Base-by-base conservation (phyloP, 2,797 vertebrate genomes). In the Cynodonichthys magdalenae region DNA sequence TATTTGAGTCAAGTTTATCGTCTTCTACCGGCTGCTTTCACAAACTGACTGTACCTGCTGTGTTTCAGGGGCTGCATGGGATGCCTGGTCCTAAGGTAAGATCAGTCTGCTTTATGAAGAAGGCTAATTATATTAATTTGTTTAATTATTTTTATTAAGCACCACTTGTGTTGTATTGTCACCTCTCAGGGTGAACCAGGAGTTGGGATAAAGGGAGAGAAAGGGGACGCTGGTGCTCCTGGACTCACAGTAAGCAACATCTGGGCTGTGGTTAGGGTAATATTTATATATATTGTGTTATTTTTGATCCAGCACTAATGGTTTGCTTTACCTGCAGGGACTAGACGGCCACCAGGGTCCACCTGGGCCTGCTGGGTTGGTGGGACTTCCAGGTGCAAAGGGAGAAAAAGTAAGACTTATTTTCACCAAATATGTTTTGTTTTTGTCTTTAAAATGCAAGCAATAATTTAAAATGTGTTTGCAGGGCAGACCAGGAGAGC, bases 351-450 rank as follows among this genome's bases (percentile, higher is more conserved):
- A 39, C 20, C 79, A 94, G 85, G 97, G 96, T 31, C 83, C 90
- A 46, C 65, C 91, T 0, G 97, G 97, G 1, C 71, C 94, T 14
- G 89, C 93, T 6, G 97, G 97, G 53, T 93, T 97, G 59, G 95
- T 96, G 20, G 97, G 97, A 41, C 92, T 98, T 56, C 96, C 97
- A 14, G 97, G 97, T 49, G 93, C 95, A 60, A 98, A 98, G 87
- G 97, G 97, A 88, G 96, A 98, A 67, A 98, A 97, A 90, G 97
- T 98, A 92, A 78, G 69, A 10, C 48, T 27, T 6, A 12, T 50
- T 6, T 15, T 15, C 39, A 36, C 31, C 10, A 39, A 12, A 14
- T 14, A n/a, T n/a, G n/a, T n/a, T n/a, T n/a, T n/a, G 8, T 8
- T 3, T 45, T 9, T 24, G 3, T 24, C 24, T 56, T 28, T 5